A percentile compares a stretch with the other conserved stretches of the same genome.
Conservation (phyloP, 2,113 vertebrate species). For the Saguinus imperator region DNA sequence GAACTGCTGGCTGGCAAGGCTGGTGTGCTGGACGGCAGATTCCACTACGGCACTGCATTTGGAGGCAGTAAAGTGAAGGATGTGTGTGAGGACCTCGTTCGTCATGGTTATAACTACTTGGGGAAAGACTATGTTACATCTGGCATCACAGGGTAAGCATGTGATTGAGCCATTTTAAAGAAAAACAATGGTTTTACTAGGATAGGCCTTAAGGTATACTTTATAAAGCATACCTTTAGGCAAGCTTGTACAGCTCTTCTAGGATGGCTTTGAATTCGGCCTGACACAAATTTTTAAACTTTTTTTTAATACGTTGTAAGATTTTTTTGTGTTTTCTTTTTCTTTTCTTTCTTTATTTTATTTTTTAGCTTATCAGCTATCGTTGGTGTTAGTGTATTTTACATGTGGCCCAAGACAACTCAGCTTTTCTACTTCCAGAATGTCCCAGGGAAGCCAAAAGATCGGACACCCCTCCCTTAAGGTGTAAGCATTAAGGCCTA, state of each 20-base stretch:
- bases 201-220: not conserved
- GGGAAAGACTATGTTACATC: slow-evolving; percentile 99
- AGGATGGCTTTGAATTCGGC: too few relatives aligned
- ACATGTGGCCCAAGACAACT: too few relatives aligned
- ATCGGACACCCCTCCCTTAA: not conserved
- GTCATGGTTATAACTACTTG: slow-evolving; percentile 97
- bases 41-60: slow-evolving; percentile 98
- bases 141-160: slow-evolving; percentile 96
- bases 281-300: too few relatives aligned
- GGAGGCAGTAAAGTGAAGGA: slow-evolving; percentile 99
- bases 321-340: too few relatives aligned
- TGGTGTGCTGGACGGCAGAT: slow-evolving; percentile 93
- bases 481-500: not conserved
- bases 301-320: too few relatives aligned
- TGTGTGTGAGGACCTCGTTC: slow-evolving; percentile 98
- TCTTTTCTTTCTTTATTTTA: too few relatives aligned
- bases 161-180: not conserved
- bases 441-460: too few relatives aligned
- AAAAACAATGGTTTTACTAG: not conserved
- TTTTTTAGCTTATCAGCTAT: too few relatives aligned
- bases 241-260: too few relatives aligned
- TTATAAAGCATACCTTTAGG: not conserved
- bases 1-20: slow-evolving; percentile 98
- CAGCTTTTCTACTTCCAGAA: too few relatives aligned
- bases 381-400: too few relatives aligned